These are phyloP conservation scores for Nephotettix cincticeps DNA, from an alignment of 1,140 invertebrate species.

Conservation along the genomic window DNA sequence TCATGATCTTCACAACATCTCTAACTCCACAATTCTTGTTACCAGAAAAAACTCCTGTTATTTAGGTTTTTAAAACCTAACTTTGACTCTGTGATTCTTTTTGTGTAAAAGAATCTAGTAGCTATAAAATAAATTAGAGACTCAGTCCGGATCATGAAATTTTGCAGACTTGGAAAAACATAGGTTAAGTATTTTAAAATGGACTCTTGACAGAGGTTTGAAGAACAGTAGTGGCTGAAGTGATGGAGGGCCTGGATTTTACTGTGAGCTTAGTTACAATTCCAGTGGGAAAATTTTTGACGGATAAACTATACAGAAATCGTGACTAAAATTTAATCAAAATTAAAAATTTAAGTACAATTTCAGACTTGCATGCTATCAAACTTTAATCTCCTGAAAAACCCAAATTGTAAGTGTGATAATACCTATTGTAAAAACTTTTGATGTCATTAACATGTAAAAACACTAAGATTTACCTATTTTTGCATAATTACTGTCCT, in stretches of 20 bases:
- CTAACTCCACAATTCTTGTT: conserved; percentile 13
- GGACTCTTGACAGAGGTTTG: not conserved
- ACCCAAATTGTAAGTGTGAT: not conserved
- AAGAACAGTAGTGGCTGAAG: not conserved
- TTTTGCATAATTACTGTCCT: not conserved
- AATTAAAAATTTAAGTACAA: not conserved
- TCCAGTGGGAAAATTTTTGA: too few species aligned
- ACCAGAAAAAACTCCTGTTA: conserved; percentile 12
- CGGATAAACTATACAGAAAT: too few species aligned
- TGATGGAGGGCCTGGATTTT: not conserved
- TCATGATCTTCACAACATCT: conserved; percentile 9
- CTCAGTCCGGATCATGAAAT: not conserved
- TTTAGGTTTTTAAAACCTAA: conserved; percentile 1
- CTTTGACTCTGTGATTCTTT: conserved; percentile 14
- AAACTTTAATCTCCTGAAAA: not conserved
- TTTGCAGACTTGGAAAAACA: not conserved
- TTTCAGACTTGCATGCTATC: not conserved
- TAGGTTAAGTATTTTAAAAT: not conserved
- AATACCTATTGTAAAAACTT: not conserved
- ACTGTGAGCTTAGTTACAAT: not conserved
- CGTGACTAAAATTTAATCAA: too few species aligned
- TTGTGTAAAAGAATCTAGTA: conserved; percentile 7
- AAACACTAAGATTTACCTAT: not conserved
- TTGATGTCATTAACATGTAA: not conserved
- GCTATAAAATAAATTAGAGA: not conserved